A percentile compares a stretch with the other conserved stretches of the same genome.
These are phyloP conservation scores for Apocrypta bakeri DNA, from an alignment of 1,140 invertebrate species.

Conservation along the genomic window DNA sequence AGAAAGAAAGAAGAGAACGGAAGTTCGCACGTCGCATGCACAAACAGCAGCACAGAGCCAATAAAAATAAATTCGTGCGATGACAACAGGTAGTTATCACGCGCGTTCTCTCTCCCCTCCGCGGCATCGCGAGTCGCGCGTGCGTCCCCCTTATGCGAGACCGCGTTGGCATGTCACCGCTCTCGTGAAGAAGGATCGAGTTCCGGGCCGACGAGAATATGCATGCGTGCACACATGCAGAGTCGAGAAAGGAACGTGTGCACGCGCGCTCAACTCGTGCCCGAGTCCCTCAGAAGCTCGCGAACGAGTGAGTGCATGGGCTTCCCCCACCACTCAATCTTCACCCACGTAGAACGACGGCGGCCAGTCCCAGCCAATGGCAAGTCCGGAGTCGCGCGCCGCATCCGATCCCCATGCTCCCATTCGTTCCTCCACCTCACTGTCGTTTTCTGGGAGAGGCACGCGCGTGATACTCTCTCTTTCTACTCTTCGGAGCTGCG, in stretches of 20 bases:
- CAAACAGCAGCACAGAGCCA: no score
- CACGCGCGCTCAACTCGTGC: slow-evolving; percentile 61
- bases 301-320: slow-evolving; percentile 27
- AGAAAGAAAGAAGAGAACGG: not conserved
- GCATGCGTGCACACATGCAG: no score
- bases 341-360: slow-evolving; percentile 55
- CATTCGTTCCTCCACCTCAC: slow-evolving; percentile 32
- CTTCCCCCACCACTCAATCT: slow-evolving; percentile 2
- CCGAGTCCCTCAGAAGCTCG: slow-evolving; percentile 41
- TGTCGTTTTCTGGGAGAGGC: slow-evolving; percentile 37
- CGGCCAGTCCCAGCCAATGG: slow-evolving; percentile 55
- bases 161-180: slow-evolving; percentile 46
- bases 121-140: slow-evolving; percentile 47
- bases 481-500: slow-evolving; percentile 7
- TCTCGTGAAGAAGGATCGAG: slow-evolving; percentile 37
- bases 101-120: slow-evolving; percentile 52
- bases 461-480: slow-evolving; percentile 25
- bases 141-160: slow-evolving; percentile 60
- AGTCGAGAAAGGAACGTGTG: no score
- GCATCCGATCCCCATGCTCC: slow-evolving; percentile 61
- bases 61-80: slow-evolving; percentile 64
- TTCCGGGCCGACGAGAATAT: not conserved
- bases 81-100: slow-evolving; percentile 67
- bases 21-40: not conserved
- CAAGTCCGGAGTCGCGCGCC: slow-evolving; percentile 63